Evolutionary conservation across 2,888 invertebrate species (phyloP).

Genomic region (Dyspetes luteomarginatus): DNA sequence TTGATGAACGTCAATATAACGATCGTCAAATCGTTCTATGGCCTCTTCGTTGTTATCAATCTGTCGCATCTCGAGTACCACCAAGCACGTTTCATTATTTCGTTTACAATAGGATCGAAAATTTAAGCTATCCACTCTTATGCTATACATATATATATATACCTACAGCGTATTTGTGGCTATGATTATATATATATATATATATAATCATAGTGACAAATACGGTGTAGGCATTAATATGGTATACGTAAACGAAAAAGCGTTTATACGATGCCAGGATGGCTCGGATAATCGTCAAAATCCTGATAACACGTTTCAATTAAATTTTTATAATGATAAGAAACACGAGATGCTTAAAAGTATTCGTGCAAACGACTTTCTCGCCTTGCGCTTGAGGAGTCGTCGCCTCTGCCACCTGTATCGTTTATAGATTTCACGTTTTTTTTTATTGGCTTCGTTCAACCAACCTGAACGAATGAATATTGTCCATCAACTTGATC

Average conservation of each 20-base stretch:
- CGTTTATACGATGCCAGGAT: constrained; percentile 52
- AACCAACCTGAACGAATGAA: constrained; percentile 47
- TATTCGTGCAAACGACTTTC: constrained; percentile 56
- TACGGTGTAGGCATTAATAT: constrained; percentile 30
- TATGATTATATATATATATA: no score
- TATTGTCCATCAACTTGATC: constrained; percentile 47
- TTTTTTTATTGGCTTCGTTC: constrained; percentile 52
- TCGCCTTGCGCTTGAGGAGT: constrained; percentile 25
- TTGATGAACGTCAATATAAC: constrained; percentile 15
- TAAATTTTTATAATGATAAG: constrained; percentile 68
- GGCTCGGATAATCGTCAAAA: constrained; percentile 61
- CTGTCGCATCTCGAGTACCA: constrained; percentile 19
- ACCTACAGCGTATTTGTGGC: no score
- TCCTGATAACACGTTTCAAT: constrained; percentile 67
- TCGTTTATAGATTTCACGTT: constrained; percentile 55
- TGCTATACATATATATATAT: constrained; percentile 5
- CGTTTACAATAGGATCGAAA: constrained; percentile 43
- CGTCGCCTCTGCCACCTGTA: constrained; percentile 26
- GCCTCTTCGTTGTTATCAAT: neutral
- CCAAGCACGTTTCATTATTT: constrained; percentile 23
- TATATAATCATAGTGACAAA: constrained; percentile 18
- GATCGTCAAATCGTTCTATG: constrained; percentile 46
- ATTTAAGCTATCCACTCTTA: constrained; percentile 6
- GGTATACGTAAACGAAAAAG: constrained; percentile 41
- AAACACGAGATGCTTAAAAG: constrained; percentile 52